These are phyloP conservation scores for Cladopsammia gracilis DNA, from an alignment of 64 coral and sea anemone species.

Conservation along the genomic window DNA sequence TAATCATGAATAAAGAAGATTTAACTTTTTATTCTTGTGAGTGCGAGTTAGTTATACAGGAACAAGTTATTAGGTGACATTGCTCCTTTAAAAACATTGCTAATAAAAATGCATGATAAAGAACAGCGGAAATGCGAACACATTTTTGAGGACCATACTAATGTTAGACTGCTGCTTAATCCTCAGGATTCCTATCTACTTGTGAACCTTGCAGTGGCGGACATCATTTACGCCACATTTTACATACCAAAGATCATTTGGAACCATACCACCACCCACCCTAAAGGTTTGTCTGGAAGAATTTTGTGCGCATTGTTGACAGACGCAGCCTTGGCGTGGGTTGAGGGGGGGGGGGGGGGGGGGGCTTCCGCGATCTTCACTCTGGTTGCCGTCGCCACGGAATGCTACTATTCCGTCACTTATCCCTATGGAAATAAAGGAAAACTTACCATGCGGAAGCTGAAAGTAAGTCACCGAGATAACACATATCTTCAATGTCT, in stretches of 20 bases:
- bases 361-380: slow-evolving; percentile 7
- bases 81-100: too few species aligned
- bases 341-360: too few species aligned
- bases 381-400: slow-evolving; percentile 11
- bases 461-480: not conserved
- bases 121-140: too few species aligned
- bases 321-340: not conserved
- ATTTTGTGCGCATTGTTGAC: not conserved
- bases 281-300: not conserved
- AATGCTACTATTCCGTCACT: not conserved
- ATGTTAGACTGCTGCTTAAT: too few species aligned
- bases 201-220: slow-evolving; percentile 18
- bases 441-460: not conserved
- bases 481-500: too few species aligned
- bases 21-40: too few species aligned
- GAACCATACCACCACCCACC: not conserved
- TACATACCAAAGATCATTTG: not conserved
- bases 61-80: too few species aligned
- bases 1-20: too few species aligned
- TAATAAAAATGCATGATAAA: too few species aligned
- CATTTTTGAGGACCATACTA: too few species aligned
- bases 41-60: too few species aligned
- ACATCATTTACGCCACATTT: not conserved
- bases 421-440: not conserved
- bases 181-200: slow-evolving; percentile 6